Base-by-base conservation (phyloP, 2,888 invertebrate genomes). In the Hypselothyrea guttata region DNA sequence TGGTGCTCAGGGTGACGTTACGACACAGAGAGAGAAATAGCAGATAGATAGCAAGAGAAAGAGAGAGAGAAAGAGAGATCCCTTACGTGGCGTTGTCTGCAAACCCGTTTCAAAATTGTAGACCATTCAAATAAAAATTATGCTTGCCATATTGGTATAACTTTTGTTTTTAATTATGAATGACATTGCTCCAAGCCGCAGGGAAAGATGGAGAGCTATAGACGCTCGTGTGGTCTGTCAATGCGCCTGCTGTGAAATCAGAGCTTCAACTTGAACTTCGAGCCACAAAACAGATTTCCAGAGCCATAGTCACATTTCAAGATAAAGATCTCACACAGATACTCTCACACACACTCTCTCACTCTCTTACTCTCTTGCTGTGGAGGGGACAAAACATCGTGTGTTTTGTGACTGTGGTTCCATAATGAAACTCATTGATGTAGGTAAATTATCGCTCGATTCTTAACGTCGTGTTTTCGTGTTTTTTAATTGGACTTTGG, bases 371-470 rank as follows among this genome's bases (percentile, higher is more conserved):
- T 12, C 5, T 16, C 4, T 18, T 41, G 44, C 45, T 38, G 53
- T 30, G 33, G 40, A 45, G 40, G 35, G 12, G 48, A 49, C 55
- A 66, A 31, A 13, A 40, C 64, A 47, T 59, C 49, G 60, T 63
- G 52, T 72, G 65, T 51, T 22, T 22, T 57, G 56, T 59, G 55
- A 54, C 57, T 74, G 62, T 68, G 22, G 63, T 62, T 58, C 62
- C 76, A 75, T 73, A 86, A 84, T 86, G 87, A 75, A 86, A 83
- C 78, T 87, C 88, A 83, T 86, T 88, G 89, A 88, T 87, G 88
- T 88, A 87, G 88, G 88, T 88, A 88, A 88, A 88, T 88, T 88
- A 88, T 88, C 86, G 87, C 73, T 84, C 84, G 75, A 71, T 83
- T 86, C 85, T 85, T 85, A 85, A 78, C 79, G 82, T 83, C 85